Conservation (phyloP, 1,140 invertebrate genomes). For the Monochamus saltuarius region DNA sequence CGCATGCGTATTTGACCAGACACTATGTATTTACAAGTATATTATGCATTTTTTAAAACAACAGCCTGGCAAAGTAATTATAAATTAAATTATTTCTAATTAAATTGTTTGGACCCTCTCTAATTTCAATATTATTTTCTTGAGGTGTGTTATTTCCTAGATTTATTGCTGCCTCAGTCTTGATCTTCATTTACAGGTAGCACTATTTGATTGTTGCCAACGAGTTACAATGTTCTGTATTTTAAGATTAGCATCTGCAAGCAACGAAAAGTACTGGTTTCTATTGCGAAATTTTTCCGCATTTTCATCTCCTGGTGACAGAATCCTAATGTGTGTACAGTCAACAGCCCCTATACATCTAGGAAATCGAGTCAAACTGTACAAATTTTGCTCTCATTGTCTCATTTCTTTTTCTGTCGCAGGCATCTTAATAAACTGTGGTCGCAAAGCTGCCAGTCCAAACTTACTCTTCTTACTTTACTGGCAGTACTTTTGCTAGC, state of each 20-base stretch:
- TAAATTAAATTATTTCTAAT: too few relatives aligned
- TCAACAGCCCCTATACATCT: constrained; percentile 10
- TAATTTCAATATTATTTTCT: too few relatives aligned
- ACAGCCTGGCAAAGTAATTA: too few relatives aligned
- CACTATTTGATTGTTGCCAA: constrained; percentile 44
- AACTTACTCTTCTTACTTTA: not conserved
- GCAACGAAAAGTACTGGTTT: constrained; percentile 42
- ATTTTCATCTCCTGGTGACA: too few relatives aligned
- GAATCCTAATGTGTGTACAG: too few relatives aligned
- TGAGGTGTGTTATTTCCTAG: too few relatives aligned
- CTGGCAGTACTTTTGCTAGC: not conserved
- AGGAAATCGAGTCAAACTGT: not conserved
- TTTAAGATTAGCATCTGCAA: constrained; percentile 33
- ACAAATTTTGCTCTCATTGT: not conserved
- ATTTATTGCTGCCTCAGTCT: too few relatives aligned
- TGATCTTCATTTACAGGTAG: too few relatives aligned
- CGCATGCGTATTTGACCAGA: too few relatives aligned
- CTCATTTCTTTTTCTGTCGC: not conserved
- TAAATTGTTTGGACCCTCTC: too few relatives aligned
- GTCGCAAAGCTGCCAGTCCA: not conserved
- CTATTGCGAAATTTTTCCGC: constrained; percentile 45
- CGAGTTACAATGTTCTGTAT: constrained; percentile 44
- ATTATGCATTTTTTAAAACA: too few relatives aligned
- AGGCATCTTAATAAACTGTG: not conserved
- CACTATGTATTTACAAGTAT: too few relatives aligned